Evolutionary conservation across 2,888 invertebrate genomes (phyloP).

Genomic region (Priocnemis perturbator): DNA sequence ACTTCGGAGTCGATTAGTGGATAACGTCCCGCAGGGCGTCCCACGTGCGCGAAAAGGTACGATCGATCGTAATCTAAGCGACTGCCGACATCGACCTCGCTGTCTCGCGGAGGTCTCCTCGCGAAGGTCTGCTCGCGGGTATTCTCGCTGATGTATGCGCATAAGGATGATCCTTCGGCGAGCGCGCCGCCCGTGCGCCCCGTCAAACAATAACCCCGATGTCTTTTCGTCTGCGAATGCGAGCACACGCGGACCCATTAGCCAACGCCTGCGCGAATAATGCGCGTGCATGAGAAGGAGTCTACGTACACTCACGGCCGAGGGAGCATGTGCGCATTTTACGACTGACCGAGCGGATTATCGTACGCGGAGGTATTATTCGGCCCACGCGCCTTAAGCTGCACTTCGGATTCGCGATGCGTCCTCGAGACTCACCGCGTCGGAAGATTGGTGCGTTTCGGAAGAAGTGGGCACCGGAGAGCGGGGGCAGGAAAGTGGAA

Average conservation of each 20-base stretch:
- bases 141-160: conserved; percentile 18
- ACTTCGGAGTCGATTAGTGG: no score
- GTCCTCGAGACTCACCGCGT: background rate
- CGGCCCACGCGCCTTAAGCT: conserved; percentile 36
- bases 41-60: no score
- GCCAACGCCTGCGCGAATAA: conserved; percentile 27
- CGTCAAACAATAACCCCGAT: conserved; percentile 35
- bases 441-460: no score
- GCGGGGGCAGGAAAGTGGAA: no score
- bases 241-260: conserved; percentile 33
- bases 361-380: conserved; percentile 37
- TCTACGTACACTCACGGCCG: background rate
- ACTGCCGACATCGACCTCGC: no score
- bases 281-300: background rate
- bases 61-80: no score
- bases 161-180: conserved; percentile 29
- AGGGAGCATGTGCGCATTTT: background rate
- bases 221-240: conserved; percentile 29
- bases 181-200: conserved; percentile 20
- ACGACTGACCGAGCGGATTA: background rate
- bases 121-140: no score
- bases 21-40: no score
- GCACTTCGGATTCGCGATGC: background rate
- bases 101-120: no score
- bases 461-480: no score